Percentiles rank a stretch among this genome's conserved stretches.
Conservation (phyloP, 2,113 vertebrate genomes). For the Rissa tridactyla region DNA sequence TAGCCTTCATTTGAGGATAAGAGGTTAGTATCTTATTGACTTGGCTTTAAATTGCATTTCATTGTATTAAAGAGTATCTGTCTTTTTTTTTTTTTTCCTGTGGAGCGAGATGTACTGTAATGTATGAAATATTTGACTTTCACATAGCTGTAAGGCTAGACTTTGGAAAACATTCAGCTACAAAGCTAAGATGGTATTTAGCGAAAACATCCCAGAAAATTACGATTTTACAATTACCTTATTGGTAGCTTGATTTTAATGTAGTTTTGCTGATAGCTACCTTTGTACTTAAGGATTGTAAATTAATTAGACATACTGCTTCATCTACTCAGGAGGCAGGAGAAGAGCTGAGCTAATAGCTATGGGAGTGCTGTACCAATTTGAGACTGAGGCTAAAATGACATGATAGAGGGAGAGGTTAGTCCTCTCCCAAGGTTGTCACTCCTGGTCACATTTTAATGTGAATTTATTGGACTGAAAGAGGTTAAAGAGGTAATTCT, state of each 20-base stretch:
- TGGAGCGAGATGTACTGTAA: background rate
- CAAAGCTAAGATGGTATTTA: background rate
- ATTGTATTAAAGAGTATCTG: slow-evolving; percentile 49
- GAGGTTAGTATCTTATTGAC: slow-evolving; percentile 51
- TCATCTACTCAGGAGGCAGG: slow-evolving; percentile 25
- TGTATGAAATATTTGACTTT: slow-evolving; percentile 24
- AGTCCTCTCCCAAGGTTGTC: slow-evolving; percentile 38
- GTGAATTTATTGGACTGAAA: slow-evolving; percentile 58
- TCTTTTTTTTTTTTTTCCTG: background rate
- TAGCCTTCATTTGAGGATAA: slow-evolving; percentile 48
- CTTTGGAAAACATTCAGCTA: slow-evolving; percentile 11
- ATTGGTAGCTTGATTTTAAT: slow-evolving; percentile 35
- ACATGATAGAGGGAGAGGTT: slow-evolving; percentile 59
- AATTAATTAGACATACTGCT: slow-evolving; percentile 53
- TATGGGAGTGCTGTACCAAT: slow-evolving; percentile 33
- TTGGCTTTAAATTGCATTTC: slow-evolving; percentile 56
- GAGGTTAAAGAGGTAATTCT: slow-evolving; percentile 38
- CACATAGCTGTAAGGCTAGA: background rate
- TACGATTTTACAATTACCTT: slow-evolving; percentile 12
- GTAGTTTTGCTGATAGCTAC: slow-evolving; percentile 39
- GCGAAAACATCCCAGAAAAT: slow-evolving; percentile 12
- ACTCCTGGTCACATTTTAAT: slow-evolving; percentile 59
- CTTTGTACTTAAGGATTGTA: slow-evolving; percentile 55
- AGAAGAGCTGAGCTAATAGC: slow-evolving; percentile 41
- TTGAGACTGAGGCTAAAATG: slow-evolving; percentile 48